Base-by-base conservation (phyloP, 2,113 vertebrate genomes). In the Neogobius melanostomus region DNA sequence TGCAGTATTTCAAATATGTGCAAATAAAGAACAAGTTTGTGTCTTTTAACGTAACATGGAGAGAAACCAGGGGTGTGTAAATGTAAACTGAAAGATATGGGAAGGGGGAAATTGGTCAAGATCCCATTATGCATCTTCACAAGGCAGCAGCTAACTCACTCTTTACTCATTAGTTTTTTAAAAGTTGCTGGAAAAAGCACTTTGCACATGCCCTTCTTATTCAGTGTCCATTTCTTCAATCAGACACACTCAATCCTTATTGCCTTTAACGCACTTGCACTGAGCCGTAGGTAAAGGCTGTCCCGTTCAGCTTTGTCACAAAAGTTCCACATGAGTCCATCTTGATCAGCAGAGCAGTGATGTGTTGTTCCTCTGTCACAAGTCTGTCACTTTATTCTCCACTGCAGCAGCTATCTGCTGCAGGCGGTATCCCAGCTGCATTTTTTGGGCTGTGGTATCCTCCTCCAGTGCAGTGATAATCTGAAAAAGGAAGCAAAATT, bases 381-480 rank as follows among this genome's bases (percentile, higher is more conserved):
- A 96, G 80, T 99, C 97, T 0, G 98, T 99, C 90, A 99, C 98
- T 91, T 99, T 99, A 81, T 99, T 98, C 84, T 99, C 98, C 88
- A 99, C 96, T 2, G 97, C 95, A 0, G 98, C 98, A 0, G 98
- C 98, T 0, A 99, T 95, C 91, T 99, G 98, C 87, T 99, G 98
- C 56, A 99, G 94, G 64, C 98, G 92, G 72, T 99, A 99, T 42
- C 96, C 96, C 0, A 99, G 93, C 91, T 99, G 98, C 98, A 99
- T 99, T 90, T 99, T 99, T 93, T 99, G 98, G 47, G 98, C 97
- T 0, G 95, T 96, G 59, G 93, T 80, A 83, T 97, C 96, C 89
- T 97, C 96, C 88, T 97, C 96, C 87, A 97, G 91, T 15, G 96
- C 97, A 0, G 96, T 97, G 71, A 99, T 99, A 89, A 99, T 98